phyloP scores from a whole-genome alignment of 2,113 vertebrate genomes.

The Blennius ocellaris region DNA sequence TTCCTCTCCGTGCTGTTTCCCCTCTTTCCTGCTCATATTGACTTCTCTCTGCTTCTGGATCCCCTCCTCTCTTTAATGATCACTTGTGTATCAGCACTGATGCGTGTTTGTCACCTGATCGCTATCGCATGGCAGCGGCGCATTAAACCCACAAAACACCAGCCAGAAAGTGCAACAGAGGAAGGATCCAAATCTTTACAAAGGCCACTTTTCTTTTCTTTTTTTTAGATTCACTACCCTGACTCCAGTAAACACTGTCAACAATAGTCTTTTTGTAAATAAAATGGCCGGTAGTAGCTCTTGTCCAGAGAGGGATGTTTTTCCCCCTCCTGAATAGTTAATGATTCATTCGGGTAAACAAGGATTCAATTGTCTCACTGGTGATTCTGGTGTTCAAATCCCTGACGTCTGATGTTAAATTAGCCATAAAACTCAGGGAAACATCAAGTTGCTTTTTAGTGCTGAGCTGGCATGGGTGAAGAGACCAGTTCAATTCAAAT shows the following conservation, averaged over 20 bases:
- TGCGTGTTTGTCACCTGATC: conserved; percentile 50
- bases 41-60: conserved; percentile 35
- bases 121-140: conserved; percentile 11
- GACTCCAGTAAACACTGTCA: conserved; percentile 35
- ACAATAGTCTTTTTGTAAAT: conserved; percentile 56
- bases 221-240: conserved; percentile 14
- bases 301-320: conserved; percentile 33
- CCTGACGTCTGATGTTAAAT: conserved; percentile 78
- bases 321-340: conserved; percentile 52
- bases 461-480: conserved; percentile 52
- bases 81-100: conserved; percentile 49
- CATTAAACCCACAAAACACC: conserved; percentile 40
- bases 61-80: conserved; percentile 33
- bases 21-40: conserved; percentile 25
- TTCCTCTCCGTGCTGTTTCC: conserved; percentile 5
- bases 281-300: conserved; percentile 36
- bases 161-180: conserved; percentile 54
- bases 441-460: conserved; percentile 19
- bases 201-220: conserved; percentile 15
- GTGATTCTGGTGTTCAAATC: conserved; percentile 64
- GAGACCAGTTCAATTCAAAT: conserved; percentile 32
- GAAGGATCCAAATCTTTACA: conserved; percentile 53
- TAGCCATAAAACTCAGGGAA: conserved; percentile 69
- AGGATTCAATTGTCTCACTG: conserved; percentile 68
- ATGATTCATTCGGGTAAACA: conserved; percentile 72